Base-by-base conservation (phyloP, 2,888 invertebrate genomes). In the Phortica magna region DNA sequence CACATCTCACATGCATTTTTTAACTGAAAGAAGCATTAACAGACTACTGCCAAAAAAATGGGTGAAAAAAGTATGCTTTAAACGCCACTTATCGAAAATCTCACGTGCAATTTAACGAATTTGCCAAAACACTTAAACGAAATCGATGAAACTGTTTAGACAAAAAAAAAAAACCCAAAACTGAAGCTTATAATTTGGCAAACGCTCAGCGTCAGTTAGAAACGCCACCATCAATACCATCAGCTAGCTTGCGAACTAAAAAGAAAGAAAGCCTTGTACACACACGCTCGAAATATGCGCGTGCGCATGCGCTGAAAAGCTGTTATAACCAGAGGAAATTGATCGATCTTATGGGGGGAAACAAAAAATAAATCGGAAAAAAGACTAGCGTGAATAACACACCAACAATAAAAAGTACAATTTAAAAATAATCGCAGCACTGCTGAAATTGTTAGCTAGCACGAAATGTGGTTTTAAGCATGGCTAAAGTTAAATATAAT, bases 31-130 rank as follows among this genome's bases (percentile, higher is more conserved):
- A 2, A 31, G 0, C 31, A 31, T 31, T 31, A 4, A 31, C 3
- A 31, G 31, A 31, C 31, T 31, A 31, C 31, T 31, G 31, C 31
- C 31, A 31, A 31, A 31, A 31, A 31, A 31, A 2, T 2, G 31
- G 1, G 3, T 4, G 1, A 31, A 31, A 31, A 31, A 1, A 31
- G 31, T 48, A 14, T 12, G 48, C 48, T 48, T 48, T 12, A 75
- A 70, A 77, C 57, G 59, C 39, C 65, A 65, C 67, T 81, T 85
- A 87, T 88, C 89, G 48, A 41, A 59, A 65, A 87, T 89, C 87
- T 86, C 73, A 80, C 80, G 79, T 84, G 87, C 84, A 83, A 85
- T 82, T 81, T 85, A 83, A 81, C 81, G 80, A 88, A 87, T 83
- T 85, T 83, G 76, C 76, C 75, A 79, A 87, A 82, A 86, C 85